These are phyloP conservation scores for Mesochorus sp. DNA, from an alignment of 2,888 invertebrate species.

Conservation along the genomic window DNA sequence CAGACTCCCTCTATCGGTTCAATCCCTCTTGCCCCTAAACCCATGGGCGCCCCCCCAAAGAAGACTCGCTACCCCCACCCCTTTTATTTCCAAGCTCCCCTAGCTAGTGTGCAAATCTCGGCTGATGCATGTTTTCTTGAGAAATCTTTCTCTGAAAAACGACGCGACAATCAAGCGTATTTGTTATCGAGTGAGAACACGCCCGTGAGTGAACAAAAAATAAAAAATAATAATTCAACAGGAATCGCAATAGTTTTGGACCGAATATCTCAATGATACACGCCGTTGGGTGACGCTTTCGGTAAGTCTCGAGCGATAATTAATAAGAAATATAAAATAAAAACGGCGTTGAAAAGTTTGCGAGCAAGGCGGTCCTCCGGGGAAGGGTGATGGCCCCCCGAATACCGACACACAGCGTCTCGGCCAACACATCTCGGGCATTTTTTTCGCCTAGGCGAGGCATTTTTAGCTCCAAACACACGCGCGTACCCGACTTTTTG, in stretches of 20 bases:
- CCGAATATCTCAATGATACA: conserved; percentile 5
- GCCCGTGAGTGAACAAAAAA: conserved; percentile 72
- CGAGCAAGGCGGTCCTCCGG: conserved; percentile 75
- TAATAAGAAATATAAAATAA: conserved; percentile 68
- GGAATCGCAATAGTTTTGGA: neutral
- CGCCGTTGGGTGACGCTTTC: conserved; percentile 26
- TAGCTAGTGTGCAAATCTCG: conserved; percentile 81
- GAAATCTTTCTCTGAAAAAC: conserved; percentile 77
- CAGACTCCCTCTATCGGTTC: no score
- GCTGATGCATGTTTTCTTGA: conserved; percentile 81
- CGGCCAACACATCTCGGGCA: conserved; percentile 67
- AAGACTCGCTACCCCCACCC: conserved; percentile 49
- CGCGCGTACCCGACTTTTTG: conserved; percentile 60
- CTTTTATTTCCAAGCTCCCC: conserved; percentile 69
- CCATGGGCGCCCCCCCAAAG: no score
- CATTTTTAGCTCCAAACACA: conserved; percentile 34
- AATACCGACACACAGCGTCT: conserved; percentile 76
- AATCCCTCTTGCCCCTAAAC: no score
- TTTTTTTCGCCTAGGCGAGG: conserved; percentile 55
- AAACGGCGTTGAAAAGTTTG: conserved; percentile 68
- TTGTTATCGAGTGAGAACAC: conserved; percentile 64
- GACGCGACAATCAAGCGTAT: conserved; percentile 73
- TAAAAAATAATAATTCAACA: no score
- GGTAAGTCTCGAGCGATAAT: conserved; percentile 30
- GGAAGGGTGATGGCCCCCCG: conserved; percentile 78